A percentile compares a stretch with the other conserved stretches of the same genome.
Evolutionary conservation across 2,113 vertebrate genomes (phyloP).

Genomic region (Tringa solitaria): DNA sequence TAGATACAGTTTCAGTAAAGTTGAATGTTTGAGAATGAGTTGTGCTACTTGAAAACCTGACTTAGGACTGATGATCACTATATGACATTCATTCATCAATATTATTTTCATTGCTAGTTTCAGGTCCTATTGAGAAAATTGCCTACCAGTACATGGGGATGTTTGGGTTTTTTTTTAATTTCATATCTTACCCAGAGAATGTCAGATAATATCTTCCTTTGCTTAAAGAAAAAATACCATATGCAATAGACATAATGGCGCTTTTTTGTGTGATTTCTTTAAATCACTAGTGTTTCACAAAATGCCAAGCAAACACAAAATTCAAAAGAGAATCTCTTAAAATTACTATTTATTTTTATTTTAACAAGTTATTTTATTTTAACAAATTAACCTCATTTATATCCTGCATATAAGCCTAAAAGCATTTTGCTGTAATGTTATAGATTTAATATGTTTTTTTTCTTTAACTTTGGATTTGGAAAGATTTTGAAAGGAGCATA

Average conservation of each 20-base stretch:
- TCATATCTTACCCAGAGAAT: not conserved
- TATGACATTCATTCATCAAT: not conserved
- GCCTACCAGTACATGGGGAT: not conserved
- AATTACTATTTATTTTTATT: not conserved
- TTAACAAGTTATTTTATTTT: no score
- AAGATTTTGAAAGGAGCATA: not conserved
- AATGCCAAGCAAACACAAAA: not conserved
- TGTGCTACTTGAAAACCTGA: not conserved
- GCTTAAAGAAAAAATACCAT: not conserved
- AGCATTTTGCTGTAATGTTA: not conserved
- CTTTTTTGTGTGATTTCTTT: not conserved
- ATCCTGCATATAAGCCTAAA: not conserved
- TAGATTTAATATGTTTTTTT: not conserved
- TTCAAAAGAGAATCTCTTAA: not conserved
- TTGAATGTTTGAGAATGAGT: not conserved
- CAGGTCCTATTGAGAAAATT: not conserved
- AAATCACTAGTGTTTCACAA: not conserved
- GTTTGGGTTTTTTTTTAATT: not conserved
- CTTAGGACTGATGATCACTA: not conserved
- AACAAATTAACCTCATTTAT: not conserved
- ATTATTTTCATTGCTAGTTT: not conserved
- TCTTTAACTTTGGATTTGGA: not conserved
- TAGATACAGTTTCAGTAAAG: not conserved
- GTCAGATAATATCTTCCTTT: not conserved
- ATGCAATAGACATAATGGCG: not conserved